Evolutionary conservation across 2,888 invertebrate genomes (phyloP).

Genomic region (Dromius quadrimaculatus): DNA sequence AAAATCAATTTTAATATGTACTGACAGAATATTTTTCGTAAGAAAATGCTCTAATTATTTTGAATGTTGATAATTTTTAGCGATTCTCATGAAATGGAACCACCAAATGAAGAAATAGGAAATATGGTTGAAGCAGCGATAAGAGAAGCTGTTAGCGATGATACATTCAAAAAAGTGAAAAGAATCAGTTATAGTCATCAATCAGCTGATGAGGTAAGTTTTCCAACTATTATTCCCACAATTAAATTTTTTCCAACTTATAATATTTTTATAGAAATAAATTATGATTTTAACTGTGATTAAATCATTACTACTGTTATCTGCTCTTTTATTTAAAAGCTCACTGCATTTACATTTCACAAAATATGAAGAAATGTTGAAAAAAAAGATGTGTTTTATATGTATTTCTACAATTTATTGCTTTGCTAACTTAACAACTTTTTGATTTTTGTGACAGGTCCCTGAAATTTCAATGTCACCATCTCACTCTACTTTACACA

Average conservation of each 20-base stretch:
- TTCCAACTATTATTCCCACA: no score
- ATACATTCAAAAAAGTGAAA: slow-evolving; percentile 79
- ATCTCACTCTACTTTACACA: slow-evolving; percentile 55
- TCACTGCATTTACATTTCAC: no score
- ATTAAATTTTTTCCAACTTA: no score
- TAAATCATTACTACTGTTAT: no score
- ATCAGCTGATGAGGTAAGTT: slow-evolving; percentile 74
- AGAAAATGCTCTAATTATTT: not conserved
- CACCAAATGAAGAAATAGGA: slow-evolving; percentile 66
- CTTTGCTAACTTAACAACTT: no score
- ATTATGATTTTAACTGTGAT: no score
- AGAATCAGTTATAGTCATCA: slow-evolving; percentile 80
- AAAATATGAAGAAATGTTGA: no score
- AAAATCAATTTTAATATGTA: not conserved
- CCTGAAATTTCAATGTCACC: slow-evolving; percentile 1
- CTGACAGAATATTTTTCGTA: not conserved
- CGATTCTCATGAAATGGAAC: slow-evolving; percentile 29
- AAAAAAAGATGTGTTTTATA: no score
- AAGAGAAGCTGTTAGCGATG: slow-evolving; percentile 76
- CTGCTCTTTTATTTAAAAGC: no score
- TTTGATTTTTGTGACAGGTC: no score
- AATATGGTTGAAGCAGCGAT: slow-evolving; percentile 76
- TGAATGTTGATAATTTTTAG: slow-evolving; percentile 7
- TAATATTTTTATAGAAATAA: no score
- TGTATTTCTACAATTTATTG: no score